Evolutionary conservation across 2,888 invertebrate species (phyloP).

Genomic region (Ferrisia virgata): DNA sequence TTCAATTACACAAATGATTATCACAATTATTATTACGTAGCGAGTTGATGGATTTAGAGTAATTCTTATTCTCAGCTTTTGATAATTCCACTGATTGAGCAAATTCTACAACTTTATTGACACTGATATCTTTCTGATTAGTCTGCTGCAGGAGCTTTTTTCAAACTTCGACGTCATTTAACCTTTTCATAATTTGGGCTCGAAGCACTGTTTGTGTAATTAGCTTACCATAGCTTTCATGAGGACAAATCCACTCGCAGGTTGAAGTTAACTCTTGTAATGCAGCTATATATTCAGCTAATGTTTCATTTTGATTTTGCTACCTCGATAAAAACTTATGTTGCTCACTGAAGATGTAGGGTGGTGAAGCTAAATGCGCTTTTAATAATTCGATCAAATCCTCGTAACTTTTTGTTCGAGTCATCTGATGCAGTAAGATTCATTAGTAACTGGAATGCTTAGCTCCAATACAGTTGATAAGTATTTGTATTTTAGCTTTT

Average conservation of each 20-base stretch:
- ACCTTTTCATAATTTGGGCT: conserved; percentile 35
- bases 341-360: conserved; percentile 19
- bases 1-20: too few species aligned
- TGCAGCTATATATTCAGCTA: not conserved
- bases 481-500: not conserved
- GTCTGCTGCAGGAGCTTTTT: conserved; percentile 33
- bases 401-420: not conserved
- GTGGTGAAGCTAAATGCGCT: not conserved
- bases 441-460: not conserved
- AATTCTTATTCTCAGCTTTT: too few species aligned
- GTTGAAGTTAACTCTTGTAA: not conserved
- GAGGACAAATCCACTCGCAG: not conserved
- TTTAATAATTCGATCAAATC: too few species aligned
- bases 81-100: too few species aligned
- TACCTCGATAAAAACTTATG: not conserved
- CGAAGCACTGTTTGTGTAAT: not conserved
- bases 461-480: not conserved
- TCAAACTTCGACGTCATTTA: not conserved
- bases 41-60: too few species aligned
- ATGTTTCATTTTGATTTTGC: not conserved
- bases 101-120: too few species aligned
- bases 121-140: conserved; percentile 7
- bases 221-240: not conserved
- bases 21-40: too few species aligned
- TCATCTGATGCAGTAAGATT: not conserved